These are phyloP conservation scores for Mimas tiliae DNA, from an alignment of 2,888 invertebrate genomes.

Conservation along the genomic window DNA sequence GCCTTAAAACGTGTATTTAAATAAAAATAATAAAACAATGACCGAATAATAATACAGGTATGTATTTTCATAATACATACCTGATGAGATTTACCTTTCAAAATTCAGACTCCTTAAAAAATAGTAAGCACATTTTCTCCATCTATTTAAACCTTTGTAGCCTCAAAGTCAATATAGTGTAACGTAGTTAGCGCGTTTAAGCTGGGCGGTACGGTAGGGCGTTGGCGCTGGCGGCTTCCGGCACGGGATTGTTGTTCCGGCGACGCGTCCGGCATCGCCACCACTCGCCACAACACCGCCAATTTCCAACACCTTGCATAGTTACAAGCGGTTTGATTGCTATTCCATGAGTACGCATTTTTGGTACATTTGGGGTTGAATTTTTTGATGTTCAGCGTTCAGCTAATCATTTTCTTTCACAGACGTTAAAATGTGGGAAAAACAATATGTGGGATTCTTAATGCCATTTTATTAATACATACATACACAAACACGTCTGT, in stretches of 20 bases:
- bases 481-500: no score
- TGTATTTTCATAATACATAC: no score
- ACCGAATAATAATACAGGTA: no score
- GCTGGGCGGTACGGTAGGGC: slow-evolving; percentile 31
- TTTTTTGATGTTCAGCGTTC: background rate
- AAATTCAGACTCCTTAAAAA: no score
- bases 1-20: no score
- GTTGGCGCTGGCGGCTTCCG: slow-evolving; percentile 58
- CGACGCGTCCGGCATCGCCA: slow-evolving; percentile 41
- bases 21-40: no score
- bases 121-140: no score
- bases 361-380: background rate
- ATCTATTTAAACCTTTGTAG: background rate
- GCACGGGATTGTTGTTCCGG: slow-evolving; percentile 70
- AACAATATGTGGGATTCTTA: no score
- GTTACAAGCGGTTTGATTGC: slow-evolving; percentile 16
- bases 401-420: no score
- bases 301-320: slow-evolving; percentile 8
- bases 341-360: background rate
- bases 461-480: no score
- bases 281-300: slow-evolving; percentile 12
- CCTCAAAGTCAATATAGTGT: slow-evolving; percentile 28
- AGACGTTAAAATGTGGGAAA: no score
- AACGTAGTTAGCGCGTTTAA: slow-evolving; percentile 65
- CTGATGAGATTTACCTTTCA: no score